Evolutionary conservation across 2,888 invertebrate species (phyloP).

Genomic region (Fissipunctia ypsillon): DNA sequence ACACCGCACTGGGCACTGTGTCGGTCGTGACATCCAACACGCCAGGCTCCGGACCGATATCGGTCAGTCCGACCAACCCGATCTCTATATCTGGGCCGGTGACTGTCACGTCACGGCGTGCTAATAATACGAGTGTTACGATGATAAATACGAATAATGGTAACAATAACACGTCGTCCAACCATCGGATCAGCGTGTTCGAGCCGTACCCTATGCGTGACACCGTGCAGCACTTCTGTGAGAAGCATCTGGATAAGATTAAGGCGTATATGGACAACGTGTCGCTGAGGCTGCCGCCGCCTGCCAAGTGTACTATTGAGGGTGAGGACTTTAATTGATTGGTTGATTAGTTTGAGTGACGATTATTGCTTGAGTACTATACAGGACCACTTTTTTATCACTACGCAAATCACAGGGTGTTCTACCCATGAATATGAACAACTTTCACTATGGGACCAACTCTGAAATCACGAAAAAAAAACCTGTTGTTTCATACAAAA

Average conservation of each 20-base stretch:
- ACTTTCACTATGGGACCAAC: too few relatives aligned
- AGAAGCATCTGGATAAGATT: conserved; percentile 97
- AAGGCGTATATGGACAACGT: conserved; percentile 97
- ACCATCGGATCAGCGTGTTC: conserved; percentile 94
- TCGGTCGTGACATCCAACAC: conserved; percentile 69
- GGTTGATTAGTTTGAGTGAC: too few relatives aligned
- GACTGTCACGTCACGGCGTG: conserved; percentile 87
- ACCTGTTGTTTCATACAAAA: too few relatives aligned
- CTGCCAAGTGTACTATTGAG: conserved; percentile 98
- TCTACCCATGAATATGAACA: too few relatives aligned
- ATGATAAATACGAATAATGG: conserved; percentile 89
- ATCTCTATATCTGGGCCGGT: conserved; percentile 90
- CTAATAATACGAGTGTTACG: conserved; percentile 95
- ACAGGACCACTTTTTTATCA: too few relatives aligned
- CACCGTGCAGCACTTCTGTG: conserved; percentile 98
- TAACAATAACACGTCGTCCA: conserved; percentile 72
- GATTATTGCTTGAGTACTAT: too few relatives aligned
- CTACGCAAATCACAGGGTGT: too few relatives aligned
- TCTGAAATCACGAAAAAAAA: too few relatives aligned
- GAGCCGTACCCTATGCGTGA: conserved; percentile 98
- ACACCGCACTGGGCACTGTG: conserved; percentile 84
- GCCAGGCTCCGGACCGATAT: conserved; percentile 63
- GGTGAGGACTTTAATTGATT: conserved; percentile 87
- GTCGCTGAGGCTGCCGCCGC: conserved; percentile 95
- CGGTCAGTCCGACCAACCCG: conserved; percentile 69